phyloP scores from a whole-genome alignment of 1,140 invertebrate genomes.

The Aphidius gifuensis region DNA sequence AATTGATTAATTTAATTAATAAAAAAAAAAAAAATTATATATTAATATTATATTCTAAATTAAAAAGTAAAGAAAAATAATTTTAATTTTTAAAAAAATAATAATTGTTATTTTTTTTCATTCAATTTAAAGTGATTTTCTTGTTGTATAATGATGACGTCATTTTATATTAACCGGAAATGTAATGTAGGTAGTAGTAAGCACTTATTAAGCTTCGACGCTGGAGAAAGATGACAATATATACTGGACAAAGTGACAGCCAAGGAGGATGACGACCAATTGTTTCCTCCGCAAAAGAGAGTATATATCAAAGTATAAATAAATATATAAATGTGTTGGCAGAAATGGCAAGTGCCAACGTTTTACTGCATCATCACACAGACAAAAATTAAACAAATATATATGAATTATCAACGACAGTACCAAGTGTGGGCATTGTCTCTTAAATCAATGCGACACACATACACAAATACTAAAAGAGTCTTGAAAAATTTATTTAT shows the following conservation, averaged over 20 bases:
- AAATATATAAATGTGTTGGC: neutral
- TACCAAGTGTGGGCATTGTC: slow-evolving; percentile 46
- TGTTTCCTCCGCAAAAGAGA: slow-evolving; percentile 54
- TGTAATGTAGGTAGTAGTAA: slow-evolving; percentile 54
- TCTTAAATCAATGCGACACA: slow-evolving; percentile 52
- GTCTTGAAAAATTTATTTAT: too few species aligned
- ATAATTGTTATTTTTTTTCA: neutral
- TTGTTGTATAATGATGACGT: neutral
- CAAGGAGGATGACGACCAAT: slow-evolving; percentile 44
- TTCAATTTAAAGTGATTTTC: neutral
- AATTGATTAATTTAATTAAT: neutral
- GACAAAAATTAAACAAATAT: neutral
- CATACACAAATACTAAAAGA: too few species aligned
- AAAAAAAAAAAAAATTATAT: neutral
- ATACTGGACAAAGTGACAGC: slow-evolving; percentile 26
- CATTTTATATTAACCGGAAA: slow-evolving; percentile 50
- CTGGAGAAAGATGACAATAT: slow-evolving; percentile 19
- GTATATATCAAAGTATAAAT: slow-evolving; percentile 37
- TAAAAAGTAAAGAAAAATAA: neutral
- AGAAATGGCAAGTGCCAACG: slow-evolving; percentile 27
- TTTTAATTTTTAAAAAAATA: neutral
- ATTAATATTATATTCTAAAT: neutral
- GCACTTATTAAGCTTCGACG: slow-evolving; percentile 49
- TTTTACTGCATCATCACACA: neutral
- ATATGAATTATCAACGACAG: neutral